These are phyloP conservation scores for Coenonympha glycerion DNA, from an alignment of 2,888 invertebrate species.

Conservation along the genomic window DNA sequence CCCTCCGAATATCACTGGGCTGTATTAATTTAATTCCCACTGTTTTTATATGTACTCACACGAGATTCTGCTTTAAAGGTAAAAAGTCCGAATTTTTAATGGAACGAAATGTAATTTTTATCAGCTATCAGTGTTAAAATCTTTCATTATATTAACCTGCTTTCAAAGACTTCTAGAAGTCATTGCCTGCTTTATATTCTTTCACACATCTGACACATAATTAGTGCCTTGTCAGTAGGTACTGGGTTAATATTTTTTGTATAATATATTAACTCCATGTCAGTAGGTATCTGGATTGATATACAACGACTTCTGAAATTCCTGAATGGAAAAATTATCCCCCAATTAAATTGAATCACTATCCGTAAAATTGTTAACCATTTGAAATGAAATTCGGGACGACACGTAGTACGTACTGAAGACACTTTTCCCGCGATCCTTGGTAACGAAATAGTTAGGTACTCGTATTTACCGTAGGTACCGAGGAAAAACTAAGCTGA, in stretches of 20 bases:
- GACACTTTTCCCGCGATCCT: slow-evolving; percentile 20
- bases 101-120: slow-evolving; percentile 5
- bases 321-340: slow-evolving; percentile 59
- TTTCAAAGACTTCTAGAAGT: too few species aligned
- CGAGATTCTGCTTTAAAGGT: slow-evolving; percentile 24
- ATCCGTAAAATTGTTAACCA: slow-evolving; percentile 71
- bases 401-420: slow-evolving; percentile 21
- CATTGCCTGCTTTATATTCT: too few species aligned
- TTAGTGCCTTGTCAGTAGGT: background rate
- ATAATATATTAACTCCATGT: background rate
- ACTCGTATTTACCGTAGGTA: background rate
- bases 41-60: slow-evolving; percentile 34
- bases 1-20: slow-evolving; percentile 59
- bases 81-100: slow-evolving; percentile 12
- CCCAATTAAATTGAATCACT: slow-evolving; percentile 69
- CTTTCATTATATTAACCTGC: too few species aligned
- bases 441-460: slow-evolving; percentile 9
- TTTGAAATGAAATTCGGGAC: slow-evolving; percentile 48
- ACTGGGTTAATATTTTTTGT: too few species aligned
- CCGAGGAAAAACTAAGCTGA: too few species aligned
- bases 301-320: slow-evolving; percentile 58
- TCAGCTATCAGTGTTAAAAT: too few species aligned
- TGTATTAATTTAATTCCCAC: slow-evolving; percentile 64
- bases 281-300: background rate
- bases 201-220: too few species aligned